Base-by-base conservation (phyloP, 2,888 invertebrate species). In the Stramonita haemastoma region DNA sequence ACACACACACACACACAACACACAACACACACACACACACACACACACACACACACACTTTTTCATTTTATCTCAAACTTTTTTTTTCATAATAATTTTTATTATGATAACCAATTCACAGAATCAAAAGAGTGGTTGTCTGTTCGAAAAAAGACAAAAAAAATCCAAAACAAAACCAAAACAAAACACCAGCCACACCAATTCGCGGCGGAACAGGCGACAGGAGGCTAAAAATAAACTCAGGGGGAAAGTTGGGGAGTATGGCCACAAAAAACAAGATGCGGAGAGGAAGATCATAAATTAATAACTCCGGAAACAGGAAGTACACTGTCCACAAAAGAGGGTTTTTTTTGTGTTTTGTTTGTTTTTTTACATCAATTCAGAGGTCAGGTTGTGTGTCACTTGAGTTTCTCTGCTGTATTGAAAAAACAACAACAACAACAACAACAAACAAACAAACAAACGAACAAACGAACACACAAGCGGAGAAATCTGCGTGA, bases 81-180 rank as follows among this genome's bases (percentile, higher is more conserved):
- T 85, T 46, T 83, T 32, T 11, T 36, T 83, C n/a, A 46, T n/a
- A 46, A 46, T 46, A 46, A 46, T 85, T 46, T 86, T 57, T 86
- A 86, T 32, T 36, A 83, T 83, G 81, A 83, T 83, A 29, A 83
- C 81, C 81, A 83, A 46, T 46, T 46, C 36, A 83, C 81, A 83
- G 46, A 46, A 83, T 46, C 81, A 22, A 29, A 29, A 83, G 5
- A 26, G 46, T 83, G 81, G 46, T 83, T 46, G 81, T 36, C 46
- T 46, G 81, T 46, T 83, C 6, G 22, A 26, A 46, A 66, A 66
- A 66, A 66, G 13, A 66, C 13, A 26, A 46, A 66, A 66, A 66
- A 66, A 66, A 66, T 66, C 66, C 26, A 4, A 66, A 6, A 66
- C 66, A 66, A 6, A 66, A 66, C 66, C 1, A 22, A 26, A 22